Conservation (phyloP, 2,113 vertebrate genomes). For the Myanophis thanlyinensis region DNA sequence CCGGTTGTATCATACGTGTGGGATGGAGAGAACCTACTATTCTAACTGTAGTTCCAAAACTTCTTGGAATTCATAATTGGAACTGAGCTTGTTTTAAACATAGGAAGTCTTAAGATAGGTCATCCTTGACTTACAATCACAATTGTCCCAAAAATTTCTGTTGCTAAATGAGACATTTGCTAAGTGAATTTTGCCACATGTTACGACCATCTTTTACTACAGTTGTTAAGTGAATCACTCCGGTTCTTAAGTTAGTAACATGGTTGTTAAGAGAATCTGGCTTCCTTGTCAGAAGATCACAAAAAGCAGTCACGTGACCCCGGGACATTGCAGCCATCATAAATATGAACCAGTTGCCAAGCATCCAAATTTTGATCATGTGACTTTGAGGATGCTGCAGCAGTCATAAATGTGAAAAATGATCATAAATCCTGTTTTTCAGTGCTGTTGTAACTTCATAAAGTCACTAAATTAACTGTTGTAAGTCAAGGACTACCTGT, state of each 20-base stretch:
- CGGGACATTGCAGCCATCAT: too few species aligned
- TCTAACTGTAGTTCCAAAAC: not conserved
- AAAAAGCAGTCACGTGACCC: not conserved
- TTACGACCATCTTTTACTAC: not conserved
- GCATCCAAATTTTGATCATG: not conserved
- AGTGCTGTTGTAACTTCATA: not conserved
- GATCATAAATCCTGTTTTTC: not conserved
- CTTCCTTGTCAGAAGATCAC: not conserved
- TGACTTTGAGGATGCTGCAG: not conserved
- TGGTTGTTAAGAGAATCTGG: not conserved
- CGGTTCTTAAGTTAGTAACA: not conserved
- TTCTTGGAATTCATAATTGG: not conserved
- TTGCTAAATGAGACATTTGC: not conserved
- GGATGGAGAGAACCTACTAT: not conserved
- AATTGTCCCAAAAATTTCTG: not conserved
- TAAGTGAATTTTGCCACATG: not conserved
- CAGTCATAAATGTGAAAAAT: not conserved
- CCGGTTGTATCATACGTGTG: not conserved
- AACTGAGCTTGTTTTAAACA: not conserved
- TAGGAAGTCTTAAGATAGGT: not conserved
- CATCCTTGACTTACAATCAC: not conserved
- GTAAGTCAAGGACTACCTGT: not conserved
- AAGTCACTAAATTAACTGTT: not conserved
- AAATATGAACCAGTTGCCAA: too few species aligned
- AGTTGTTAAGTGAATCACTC: not conserved